These are phyloP conservation scores for Craseonycteris thonglongyai DNA, from an alignment of 2,113 vertebrate genomes.

Conservation along the genomic window DNA sequence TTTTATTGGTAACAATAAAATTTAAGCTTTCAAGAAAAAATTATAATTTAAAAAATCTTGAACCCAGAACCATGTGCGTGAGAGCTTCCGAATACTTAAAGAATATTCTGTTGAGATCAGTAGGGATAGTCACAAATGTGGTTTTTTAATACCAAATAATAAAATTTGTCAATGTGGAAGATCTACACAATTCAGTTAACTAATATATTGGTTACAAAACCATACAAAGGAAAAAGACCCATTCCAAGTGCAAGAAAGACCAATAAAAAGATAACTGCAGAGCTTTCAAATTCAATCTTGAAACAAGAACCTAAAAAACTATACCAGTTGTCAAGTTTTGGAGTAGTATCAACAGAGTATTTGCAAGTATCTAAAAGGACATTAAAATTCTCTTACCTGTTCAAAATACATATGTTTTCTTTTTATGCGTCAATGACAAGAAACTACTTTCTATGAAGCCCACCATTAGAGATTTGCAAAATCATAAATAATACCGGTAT, in stretches of 20 bases:
- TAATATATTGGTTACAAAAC: neutral
- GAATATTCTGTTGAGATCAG: neutral
- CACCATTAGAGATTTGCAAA: neutral
- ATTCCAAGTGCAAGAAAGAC: neutral
- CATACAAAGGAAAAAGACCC: neutral
- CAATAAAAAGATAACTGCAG: neutral
- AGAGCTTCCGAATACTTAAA: neutral
- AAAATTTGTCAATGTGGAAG: neutral
- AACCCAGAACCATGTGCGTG: neutral
- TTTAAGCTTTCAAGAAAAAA: neutral
- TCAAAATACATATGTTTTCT: neutral
- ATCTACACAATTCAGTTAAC: neutral
- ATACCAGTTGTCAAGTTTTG: neutral
- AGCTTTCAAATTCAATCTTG: neutral
- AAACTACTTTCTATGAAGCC: neutral
- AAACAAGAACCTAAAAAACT: neutral
- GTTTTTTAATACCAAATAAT: neutral
- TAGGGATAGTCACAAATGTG: neutral
- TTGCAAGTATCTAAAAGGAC: neutral
- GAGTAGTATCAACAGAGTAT: neutral
- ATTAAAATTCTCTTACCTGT: neutral
- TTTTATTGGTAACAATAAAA: neutral
- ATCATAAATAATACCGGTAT: neutral
- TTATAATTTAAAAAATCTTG: neutral
- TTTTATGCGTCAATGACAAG: neutral